phyloP scores from a whole-genome alignment of 2,888 invertebrate species.

The Amorpha juglandis region DNA sequence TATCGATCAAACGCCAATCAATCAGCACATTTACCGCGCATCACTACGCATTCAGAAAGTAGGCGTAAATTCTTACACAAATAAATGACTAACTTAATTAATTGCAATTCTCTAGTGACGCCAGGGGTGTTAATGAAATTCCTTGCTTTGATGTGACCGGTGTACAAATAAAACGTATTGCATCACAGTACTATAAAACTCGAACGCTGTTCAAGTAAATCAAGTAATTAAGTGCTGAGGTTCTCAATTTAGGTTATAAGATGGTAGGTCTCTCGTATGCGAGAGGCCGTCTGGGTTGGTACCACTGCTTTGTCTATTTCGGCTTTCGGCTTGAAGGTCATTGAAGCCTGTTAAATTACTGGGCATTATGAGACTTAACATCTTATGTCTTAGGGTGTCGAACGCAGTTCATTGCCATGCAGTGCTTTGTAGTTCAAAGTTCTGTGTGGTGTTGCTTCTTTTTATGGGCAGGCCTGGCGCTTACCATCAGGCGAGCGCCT shows the following conservation, averaged over 20 bases:
- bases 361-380: too few species aligned
- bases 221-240: not conserved
- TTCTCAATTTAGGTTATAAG: not conserved
- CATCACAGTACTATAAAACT: not conserved
- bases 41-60: not conserved
- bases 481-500: too few species aligned
- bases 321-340: too few species aligned
- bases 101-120: constrained; percentile 30
- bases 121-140: constrained; percentile 31
- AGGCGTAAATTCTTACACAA: constrained; percentile 26
- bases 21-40: not conserved
- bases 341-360: too few species aligned
- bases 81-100: constrained; percentile 33
- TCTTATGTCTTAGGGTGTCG: too few species aligned
- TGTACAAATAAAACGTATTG: constrained; percentile 23
- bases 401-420: too few species aligned
- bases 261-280: too few species aligned
- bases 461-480: too few species aligned
- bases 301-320: too few species aligned
- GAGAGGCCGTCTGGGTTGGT: too few species aligned
- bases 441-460: too few species aligned
- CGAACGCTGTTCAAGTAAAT: not conserved
- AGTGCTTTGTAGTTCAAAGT: too few species aligned
- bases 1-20: not conserved
- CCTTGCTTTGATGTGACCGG: constrained; percentile 23